Evolutionary conservation across 2,888 invertebrate species (phyloP).

Genomic region (Cataglyphis rosenhaueri): DNA sequence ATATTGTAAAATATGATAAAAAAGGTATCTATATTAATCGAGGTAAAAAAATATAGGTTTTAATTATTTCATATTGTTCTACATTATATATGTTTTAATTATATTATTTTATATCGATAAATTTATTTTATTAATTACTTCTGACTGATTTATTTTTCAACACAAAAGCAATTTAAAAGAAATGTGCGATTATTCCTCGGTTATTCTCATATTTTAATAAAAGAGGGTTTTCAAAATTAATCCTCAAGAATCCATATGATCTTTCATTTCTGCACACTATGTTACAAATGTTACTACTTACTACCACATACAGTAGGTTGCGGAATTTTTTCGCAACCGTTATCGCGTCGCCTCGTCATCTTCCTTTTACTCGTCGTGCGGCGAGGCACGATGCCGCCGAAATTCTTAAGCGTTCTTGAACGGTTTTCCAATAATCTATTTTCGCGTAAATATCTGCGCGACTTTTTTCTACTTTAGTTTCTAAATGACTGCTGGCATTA

Average conservation of each 20-base stretch:
- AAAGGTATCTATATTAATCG: background rate
- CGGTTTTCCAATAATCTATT: slow-evolving; percentile 59
- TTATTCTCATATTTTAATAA: background rate
- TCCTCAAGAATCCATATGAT: slow-evolving; percentile 8
- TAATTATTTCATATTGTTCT: background rate
- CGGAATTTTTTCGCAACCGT: slow-evolving; percentile 38
- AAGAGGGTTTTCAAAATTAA: background rate
- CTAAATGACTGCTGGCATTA: background rate
- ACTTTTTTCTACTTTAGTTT: slow-evolving; percentile 28
- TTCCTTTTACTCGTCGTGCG: slow-evolving; percentile 42
- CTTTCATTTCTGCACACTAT: background rate
- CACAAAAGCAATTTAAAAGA: background rate
- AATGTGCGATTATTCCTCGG: background rate
- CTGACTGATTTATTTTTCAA: background rate
- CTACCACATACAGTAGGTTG: background rate
- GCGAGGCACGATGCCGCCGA: slow-evolving; percentile 36
- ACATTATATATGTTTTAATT: background rate
- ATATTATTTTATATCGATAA: background rate
- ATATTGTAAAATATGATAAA: background rate
- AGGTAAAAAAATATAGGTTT: background rate
- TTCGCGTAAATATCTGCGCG: slow-evolving; percentile 24
- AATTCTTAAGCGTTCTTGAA: slow-evolving; percentile 53
- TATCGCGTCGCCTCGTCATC: slow-evolving; percentile 38
- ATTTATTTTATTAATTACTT: background rate
- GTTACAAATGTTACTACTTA: background rate